phyloP scores from a whole-genome alignment of 2,797 vertebrate genomes.

The Meda fulgida region DNA sequence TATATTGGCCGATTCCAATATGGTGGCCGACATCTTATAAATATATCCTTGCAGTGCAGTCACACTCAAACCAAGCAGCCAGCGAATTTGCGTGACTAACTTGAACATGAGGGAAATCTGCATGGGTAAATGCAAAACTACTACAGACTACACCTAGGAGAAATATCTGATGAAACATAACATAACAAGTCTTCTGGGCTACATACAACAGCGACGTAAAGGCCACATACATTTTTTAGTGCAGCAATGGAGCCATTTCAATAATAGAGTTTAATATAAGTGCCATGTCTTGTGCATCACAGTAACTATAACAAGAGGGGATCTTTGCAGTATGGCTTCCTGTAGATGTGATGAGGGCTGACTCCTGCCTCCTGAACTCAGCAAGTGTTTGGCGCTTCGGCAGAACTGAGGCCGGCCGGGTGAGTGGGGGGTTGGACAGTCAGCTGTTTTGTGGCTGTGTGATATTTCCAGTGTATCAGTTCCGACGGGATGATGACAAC shows the following conservation, averaged over 20 bases:
- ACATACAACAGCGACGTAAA: conserved; percentile 6
- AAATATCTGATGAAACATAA: neutral
- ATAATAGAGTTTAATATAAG: neutral
- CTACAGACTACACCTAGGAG: neutral
- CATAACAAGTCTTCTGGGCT: neutral
- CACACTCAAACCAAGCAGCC: neutral
- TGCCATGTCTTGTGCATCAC: conserved; percentile 14
- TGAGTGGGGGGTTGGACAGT: conserved; percentile 34
- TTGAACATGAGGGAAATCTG: neutral
- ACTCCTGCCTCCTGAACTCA: conserved; percentile 25
- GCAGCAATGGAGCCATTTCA: neutral
- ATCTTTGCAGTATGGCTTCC: conserved; percentile 10
- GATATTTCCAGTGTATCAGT: conserved; percentile 70
- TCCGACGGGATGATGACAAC: conserved; percentile 64
- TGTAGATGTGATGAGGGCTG: conserved; percentile 37
- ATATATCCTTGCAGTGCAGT: neutral
- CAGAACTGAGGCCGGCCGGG: conserved; percentile 9
- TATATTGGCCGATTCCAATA: too few species aligned
- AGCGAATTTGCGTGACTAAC: neutral
- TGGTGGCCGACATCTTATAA: neutral
- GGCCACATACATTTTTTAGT: neutral
- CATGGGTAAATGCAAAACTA: neutral
- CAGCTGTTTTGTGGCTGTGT: conserved; percentile 52
- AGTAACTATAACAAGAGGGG: neutral
- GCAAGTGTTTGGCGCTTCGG: conserved; percentile 26